Evolutionary conservation across 2,113 vertebrate species (phyloP), one percentile per base, ranked within the genome.

Genomic region (Camelus dromedarius): DNA sequence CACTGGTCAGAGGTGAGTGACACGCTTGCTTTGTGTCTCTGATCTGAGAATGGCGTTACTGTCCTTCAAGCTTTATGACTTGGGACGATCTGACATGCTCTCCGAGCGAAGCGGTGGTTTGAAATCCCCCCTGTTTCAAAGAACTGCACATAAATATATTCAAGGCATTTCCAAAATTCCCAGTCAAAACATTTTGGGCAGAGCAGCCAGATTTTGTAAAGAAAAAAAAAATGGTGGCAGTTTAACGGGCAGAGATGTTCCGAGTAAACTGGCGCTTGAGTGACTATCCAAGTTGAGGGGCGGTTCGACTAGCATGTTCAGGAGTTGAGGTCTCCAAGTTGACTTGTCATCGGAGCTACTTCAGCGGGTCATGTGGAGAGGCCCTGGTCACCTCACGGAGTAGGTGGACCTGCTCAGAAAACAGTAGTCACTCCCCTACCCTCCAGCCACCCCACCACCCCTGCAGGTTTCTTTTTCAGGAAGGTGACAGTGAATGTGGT

Each of bases 191-290:
- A 76, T 82, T 81, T 94, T 42, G 35, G 79, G 46, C 64, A 76
- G 86, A 93, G 56, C 5, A 64, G 69, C 67, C 85, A 97, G 86
- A n/a, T 92, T 82, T 96, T 64, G 19, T 64, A 48, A 89, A 69
- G 66, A 54, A 79, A 81, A 80, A 60, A 20, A 46, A 38, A 66
- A 24, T 2, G 8, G 28, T 26, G 62, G 26, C 20, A 82, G 24
- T 86, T 77, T 86, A 42, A 24, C 60, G 89, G 84, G 84, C 92
- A 90, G 82, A 83, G 92, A 92, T 67, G 62, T 64, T 89, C 88
- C 35, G 62, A 86, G 89, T 82, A 32, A 94, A 77, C 77, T 75
- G 32, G 16, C 0, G 62, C 92, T 94, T 19, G 32, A 56, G 58
- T 85, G 73, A 62, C 28, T 54, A 2, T 69, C 72, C 73, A 64